Conservation (phyloP, 2,888 invertebrate species). For the Patella caerulea region DNA sequence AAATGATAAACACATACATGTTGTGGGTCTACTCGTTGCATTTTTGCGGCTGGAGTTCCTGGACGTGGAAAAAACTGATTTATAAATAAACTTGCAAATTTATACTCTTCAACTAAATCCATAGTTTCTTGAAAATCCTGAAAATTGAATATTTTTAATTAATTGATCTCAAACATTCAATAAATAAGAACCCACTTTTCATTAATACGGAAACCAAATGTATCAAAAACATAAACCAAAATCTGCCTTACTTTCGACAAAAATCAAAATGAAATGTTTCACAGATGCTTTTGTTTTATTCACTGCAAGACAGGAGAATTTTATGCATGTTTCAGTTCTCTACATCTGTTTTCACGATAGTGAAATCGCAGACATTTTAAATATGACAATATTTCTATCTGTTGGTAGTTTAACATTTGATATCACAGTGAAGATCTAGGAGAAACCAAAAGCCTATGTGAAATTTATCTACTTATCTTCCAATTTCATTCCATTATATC, state of each 20-base stretch:
- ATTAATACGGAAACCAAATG: background rate
- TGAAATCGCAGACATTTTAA: too few species aligned
- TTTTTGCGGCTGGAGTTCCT: slow-evolving; percentile 94
- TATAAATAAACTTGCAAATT: slow-evolving; percentile 94
- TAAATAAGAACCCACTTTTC: background rate
- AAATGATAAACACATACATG: slow-evolving; percentile 72
- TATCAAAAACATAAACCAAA: background rate
- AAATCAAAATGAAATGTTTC: too few species aligned
- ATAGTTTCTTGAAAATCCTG: slow-evolving; percentile 90
- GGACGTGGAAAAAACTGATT: slow-evolving; percentile 98
- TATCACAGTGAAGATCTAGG: too few species aligned
- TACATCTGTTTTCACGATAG: too few species aligned
- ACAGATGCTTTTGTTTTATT: too few species aligned
- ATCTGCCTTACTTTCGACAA: background rate
- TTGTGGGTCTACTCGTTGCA: slow-evolving; percentile 86
- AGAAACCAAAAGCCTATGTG: too few species aligned
- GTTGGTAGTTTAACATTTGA: too few species aligned
- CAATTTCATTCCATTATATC: too few species aligned
- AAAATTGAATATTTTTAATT: background rate
- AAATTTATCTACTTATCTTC: too few species aligned
- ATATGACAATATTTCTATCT: too few species aligned
- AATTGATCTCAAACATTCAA: background rate
- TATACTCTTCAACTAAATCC: slow-evolving; percentile 85
- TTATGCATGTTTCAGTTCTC: too few species aligned
- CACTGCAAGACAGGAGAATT: too few species aligned